Evolutionary conservation across 2,797 vertebrate genomes (phyloP), one percentile per base, ranked within the genome.

Genomic region (Siniperca scherzeri): DNA sequence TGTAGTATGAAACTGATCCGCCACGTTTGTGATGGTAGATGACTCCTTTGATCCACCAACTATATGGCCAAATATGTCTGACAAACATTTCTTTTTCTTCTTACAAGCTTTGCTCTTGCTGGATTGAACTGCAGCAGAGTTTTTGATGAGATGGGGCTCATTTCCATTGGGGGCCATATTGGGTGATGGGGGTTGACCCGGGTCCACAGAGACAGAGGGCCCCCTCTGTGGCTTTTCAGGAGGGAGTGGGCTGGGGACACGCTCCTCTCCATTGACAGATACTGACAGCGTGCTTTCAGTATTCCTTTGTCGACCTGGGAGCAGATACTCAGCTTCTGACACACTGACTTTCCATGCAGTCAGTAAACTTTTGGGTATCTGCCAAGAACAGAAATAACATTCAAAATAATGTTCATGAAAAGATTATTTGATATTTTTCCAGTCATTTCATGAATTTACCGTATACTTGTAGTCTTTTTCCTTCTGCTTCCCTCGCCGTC

Each of bases 351-450:
- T 96, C 99, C 99, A 99, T 30, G 97, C 95, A 75, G 96, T 96
- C 94, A 97, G 88, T 87, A 99, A 97, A 88, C 96, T 97, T 86
- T 98, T 97, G 82, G 98, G 98, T 95, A 99, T 97, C 98, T 99
- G 87, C 88, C 68, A 93, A 82, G n/a, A 74, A 76, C 21, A 80
- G 16, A 90, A 70, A 57, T 2, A 56, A 62, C 30, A 70, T 56
- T 80, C 13, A 80, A 70, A 80, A 22, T 10, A 27, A 22, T 44
- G 42, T 33, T 56, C 14, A 71, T 30, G 44, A 19, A 2, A 19
- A 56, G 17, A 2, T 57, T 44, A n/a, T 7, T 14, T 60, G 0
- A 72, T 4, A 55, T 48, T 21, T 75, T 42, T 48, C 9, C 22
- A 21, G 33, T 0, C 0, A 27, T 52, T 65, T 55, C 0, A 11